phyloP scores from a whole-genome alignment of 1,140 invertebrate genomes.

The Anthonomus grandis region DNA sequence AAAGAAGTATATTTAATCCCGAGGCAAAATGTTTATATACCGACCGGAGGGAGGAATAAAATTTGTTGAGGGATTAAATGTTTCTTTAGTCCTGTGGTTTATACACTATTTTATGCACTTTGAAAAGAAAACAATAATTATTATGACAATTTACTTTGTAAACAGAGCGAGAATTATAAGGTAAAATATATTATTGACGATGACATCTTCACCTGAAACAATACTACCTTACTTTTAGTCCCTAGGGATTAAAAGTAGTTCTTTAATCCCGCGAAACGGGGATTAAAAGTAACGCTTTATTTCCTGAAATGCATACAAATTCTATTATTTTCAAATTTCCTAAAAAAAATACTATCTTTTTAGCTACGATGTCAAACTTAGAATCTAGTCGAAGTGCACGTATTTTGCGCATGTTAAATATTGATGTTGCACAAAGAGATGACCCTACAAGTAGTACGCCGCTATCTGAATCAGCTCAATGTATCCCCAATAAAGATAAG shows the following conservation, averaged over 20 bases:
- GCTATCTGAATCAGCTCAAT: too few species aligned
- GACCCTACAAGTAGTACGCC: too few species aligned
- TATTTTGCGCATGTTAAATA: too few species aligned
- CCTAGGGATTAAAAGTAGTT: slow-evolving; percentile 4
- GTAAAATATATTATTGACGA: too few species aligned
- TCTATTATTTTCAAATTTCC: too few species aligned
- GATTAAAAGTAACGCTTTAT: slow-evolving; percentile 2
- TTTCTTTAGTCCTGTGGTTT: background rate
- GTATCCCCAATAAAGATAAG: too few species aligned
- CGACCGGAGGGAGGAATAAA: background rate
- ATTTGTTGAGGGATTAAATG: slow-evolving; percentile 6
- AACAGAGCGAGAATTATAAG: background rate
- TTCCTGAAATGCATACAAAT: too few species aligned
- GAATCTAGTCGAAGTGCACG: too few species aligned
- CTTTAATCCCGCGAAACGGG: background rate
- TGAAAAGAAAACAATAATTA: background rate
- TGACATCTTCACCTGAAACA: background rate
- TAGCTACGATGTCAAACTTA: too few species aligned
- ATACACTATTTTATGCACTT: slow-evolving; percentile 6
- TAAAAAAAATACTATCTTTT: too few species aligned
- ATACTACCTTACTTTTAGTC: slow-evolving; percentile 1
- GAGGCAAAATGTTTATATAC: background rate
- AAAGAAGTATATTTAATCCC: slow-evolving; percentile 1
- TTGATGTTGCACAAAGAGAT: too few species aligned
- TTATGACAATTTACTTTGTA: background rate